Evolutionary conservation across 2,113 vertebrate genomes (phyloP).

Genomic region (Urocynchramus pylzowi): DNA sequence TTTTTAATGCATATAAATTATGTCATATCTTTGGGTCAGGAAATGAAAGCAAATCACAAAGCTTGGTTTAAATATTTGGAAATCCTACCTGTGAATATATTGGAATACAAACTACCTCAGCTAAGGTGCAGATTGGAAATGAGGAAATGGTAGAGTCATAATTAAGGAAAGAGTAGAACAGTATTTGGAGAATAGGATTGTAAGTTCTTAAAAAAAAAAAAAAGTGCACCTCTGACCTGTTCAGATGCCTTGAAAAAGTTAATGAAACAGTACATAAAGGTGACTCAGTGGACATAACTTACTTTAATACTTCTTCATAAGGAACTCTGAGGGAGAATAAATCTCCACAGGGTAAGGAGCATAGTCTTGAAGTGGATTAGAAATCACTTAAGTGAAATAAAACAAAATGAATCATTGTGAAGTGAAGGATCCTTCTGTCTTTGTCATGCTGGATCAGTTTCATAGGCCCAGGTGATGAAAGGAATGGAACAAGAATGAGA

Average conservation of each 20-base stretch:
- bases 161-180: background rate
- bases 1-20: background rate
- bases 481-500: background rate
- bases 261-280: slow-evolving; percentile 34
- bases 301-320: background rate
- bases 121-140: background rate
- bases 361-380: background rate
- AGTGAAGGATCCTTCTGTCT: background rate
- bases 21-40: background rate
- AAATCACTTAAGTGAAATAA: background rate
- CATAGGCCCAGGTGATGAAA: background rate
- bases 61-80: background rate
- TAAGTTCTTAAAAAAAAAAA: background rate
- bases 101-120: background rate
- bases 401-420: background rate
- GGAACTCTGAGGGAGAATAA: background rate
- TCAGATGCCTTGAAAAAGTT: slow-evolving; percentile 7
- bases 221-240: background rate
- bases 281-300: background rate
- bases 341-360: background rate
- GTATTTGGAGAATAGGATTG: background rate
- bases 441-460: background rate
- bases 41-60: background rate
- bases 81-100: background rate
- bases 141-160: background rate